Evolutionary conservation across 2,113 vertebrate genomes (phyloP), one percentile per base, ranked within the genome.

Genomic region (Hystrix brachyura): DNA sequence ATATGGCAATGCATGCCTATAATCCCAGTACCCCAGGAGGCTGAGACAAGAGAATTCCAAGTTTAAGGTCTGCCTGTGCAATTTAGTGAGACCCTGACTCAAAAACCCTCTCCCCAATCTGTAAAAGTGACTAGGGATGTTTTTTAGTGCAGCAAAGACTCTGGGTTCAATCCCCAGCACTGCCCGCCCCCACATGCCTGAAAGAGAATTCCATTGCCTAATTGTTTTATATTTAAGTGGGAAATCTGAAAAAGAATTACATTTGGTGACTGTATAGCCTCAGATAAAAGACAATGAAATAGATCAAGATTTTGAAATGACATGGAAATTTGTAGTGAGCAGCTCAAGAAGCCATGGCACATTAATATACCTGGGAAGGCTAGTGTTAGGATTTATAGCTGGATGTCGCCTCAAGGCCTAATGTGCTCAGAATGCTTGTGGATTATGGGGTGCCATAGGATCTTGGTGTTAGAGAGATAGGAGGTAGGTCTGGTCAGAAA

Each of bases 271-370:
- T 82, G 38, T 23, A 38, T 95, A 90, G 81, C 80, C 12, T 84
- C 87, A 43, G 74, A 85, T 79, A 90, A 87, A 97, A 87, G 29
- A n/a, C 32, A 71, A 38, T 94, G 29, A 94, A 92, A 92, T 64
- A 90, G 51, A 57, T 57, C 4, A 57, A 57, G 55, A 57, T 57
- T 12, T 17, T 57, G 81, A 94, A 96, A 94, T 96, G 93, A 96
- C 57, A 48, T 57, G 69, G 67, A 72, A 85, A 79, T 94, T 51
- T 90, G 23, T 46, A 96, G 62, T 48, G 48, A 92, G 79, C 55
- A 87, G 80, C 85, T 82, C 53, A 34, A 64, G 59, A 90, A 97
- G 21, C 10, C 76, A 90, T 62, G 3, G 34, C 43, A 15, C 15
- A 43, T 87, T 74, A 74, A 19, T 53, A 23, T 80, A 87, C 51